A percentile compares a stretch with the other conserved stretches of the same genome.
Evolutionary conservation across 2,113 vertebrate genomes (phyloP).

Genomic region (Ctenodactylus gundi): DNA sequence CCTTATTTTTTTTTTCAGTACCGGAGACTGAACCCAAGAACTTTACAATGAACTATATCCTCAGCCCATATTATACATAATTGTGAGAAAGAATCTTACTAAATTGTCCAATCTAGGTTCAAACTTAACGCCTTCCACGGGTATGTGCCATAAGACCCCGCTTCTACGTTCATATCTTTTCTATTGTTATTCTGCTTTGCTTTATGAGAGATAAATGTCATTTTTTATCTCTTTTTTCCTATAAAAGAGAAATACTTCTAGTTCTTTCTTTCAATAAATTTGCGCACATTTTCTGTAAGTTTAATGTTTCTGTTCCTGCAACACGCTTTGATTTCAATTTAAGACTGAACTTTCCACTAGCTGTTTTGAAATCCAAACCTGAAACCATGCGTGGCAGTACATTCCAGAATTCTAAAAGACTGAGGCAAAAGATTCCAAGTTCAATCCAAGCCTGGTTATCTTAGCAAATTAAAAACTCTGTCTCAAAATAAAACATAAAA

Average conservation of each 20-base stretch:
- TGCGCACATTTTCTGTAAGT: not conserved
- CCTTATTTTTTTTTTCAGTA: not conserved
- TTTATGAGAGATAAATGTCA: constrained; percentile 4
- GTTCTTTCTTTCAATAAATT: not conserved
- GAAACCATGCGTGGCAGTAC: not conserved
- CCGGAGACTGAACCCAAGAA: not conserved
- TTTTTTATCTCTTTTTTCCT: not conserved
- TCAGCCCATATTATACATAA: not conserved
- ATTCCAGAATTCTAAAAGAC: not conserved
- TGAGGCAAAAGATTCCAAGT: not conserved
- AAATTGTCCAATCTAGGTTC: not conserved
- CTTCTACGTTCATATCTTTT: not conserved
- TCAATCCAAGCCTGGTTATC: not conserved
- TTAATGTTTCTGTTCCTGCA: not conserved
- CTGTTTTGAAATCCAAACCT: constrained; percentile 18
- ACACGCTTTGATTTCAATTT: not conserved
- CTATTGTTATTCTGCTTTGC: not conserved
- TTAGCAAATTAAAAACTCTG: not conserved
- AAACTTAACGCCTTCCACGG: not conserved
- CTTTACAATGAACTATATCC: not conserved
- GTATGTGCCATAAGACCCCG: not conserved
- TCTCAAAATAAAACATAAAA: not conserved
- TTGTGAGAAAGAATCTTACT: not conserved
- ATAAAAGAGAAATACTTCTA: not conserved
- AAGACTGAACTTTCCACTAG: not conserved